A percentile compares a stretch with the other conserved stretches of the same genome.
phyloP scores from a whole-genome alignment of 53 echinoderm and acorn worm species.

The Apostichopus leukothele region DNA sequence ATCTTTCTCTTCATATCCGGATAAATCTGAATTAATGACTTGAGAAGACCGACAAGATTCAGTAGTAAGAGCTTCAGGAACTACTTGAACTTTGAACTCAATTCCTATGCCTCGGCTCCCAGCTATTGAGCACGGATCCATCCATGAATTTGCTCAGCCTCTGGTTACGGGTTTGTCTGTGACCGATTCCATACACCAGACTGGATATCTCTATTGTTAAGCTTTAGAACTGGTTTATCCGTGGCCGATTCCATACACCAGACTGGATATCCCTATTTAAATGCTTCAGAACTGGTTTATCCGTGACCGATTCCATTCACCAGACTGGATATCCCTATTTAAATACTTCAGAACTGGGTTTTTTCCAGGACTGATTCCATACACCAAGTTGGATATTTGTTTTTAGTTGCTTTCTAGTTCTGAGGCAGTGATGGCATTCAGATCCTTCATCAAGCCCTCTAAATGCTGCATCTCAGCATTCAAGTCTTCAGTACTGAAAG shows the following conservation, averaged over 20 bases:
- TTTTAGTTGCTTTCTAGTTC: slow-evolving; percentile 68
- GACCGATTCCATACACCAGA: too few species aligned
- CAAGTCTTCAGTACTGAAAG: slow-evolving; percentile 96
- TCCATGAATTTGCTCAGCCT: too few species aligned
- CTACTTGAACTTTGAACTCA: too few species aligned
- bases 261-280: neutral
- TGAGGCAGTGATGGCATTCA: slow-evolving; percentile 96
- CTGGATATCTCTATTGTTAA: too few species aligned
- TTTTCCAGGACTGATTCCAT: neutral
- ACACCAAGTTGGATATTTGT: neutral
- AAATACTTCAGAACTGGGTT: neutral
- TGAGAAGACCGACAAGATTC: too few species aligned
- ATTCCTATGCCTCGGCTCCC: too few species aligned
- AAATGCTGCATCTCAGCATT: slow-evolving; percentile 98
- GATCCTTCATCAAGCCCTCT: slow-evolving; percentile 98
- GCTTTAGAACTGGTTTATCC: neutral
- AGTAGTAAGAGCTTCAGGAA: too few species aligned
- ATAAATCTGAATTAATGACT: too few species aligned
- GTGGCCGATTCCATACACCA: neutral
- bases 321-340: neutral
- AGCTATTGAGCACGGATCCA: too few species aligned
- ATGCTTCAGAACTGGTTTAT: neutral
- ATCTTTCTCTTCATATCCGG: too few species aligned
- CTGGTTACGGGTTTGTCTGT: too few species aligned
- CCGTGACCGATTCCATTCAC: too few species aligned